A percentile compares a stretch with the other conserved stretches of the same genome.
Conservation (phyloP, 2,888 invertebrate species). For the Drosophila mayaguana region DNA sequence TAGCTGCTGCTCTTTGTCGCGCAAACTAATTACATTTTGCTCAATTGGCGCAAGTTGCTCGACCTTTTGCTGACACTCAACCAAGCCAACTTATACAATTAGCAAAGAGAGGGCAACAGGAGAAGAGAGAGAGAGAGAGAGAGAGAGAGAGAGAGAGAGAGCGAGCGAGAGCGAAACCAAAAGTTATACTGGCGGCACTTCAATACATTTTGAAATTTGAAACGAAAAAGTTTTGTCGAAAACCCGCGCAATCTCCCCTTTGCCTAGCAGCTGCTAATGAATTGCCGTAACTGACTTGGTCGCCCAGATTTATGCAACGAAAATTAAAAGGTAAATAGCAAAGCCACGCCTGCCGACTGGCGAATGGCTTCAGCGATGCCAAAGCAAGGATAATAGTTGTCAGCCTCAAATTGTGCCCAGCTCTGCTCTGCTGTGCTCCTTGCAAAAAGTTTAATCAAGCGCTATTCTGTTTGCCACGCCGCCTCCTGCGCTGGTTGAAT, state of each 20-base stretch:
- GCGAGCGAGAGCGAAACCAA: constrained; percentile 38
- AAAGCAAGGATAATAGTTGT: constrained; percentile 60
- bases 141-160: constrained; percentile 18
- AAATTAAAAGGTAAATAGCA: constrained; percentile 78
- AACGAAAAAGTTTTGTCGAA: constrained; percentile 58
- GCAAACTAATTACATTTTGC: constrained; percentile 74
- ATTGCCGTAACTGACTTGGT: constrained; percentile 73
- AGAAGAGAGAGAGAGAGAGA: constrained; percentile 8
- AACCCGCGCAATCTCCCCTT: neutral
- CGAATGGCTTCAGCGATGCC: constrained; percentile 20
- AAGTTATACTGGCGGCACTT: constrained; percentile 72
- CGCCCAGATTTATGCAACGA: constrained; percentile 70
- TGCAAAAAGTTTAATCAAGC: constrained; percentile 77
- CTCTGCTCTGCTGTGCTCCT: neutral
- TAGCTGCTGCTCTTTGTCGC: constrained; percentile 19
- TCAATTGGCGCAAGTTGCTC: constrained; percentile 59
- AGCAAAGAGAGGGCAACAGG: constrained; percentile 49
- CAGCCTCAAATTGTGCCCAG: constrained; percentile 26
- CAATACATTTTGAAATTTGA: constrained; percentile 74
- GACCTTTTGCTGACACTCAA: constrained; percentile 61
- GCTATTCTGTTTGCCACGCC: constrained; percentile 63
- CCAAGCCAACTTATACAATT: constrained; percentile 68
- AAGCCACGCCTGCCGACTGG: constrained; percentile 24
- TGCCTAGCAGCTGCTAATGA: constrained; percentile 62
- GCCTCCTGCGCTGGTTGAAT: constrained; percentile 51